Evolutionary conservation across 1,140 invertebrate genomes (phyloP).

Genomic region (Drosophila murphyi): DNA sequence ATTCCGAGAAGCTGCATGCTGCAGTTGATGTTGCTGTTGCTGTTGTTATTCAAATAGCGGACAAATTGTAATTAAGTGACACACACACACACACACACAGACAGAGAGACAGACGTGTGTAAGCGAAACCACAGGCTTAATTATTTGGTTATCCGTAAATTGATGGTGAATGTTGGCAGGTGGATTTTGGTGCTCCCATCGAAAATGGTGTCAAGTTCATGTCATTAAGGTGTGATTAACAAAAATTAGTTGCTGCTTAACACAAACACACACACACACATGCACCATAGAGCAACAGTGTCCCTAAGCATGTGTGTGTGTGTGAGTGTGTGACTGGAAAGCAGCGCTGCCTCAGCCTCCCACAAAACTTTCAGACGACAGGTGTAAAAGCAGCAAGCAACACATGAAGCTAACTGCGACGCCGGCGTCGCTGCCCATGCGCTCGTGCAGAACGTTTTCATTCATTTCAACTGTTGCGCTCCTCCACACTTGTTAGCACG

Average conservation of each 20-base stretch:
- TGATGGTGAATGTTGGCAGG: conserved; percentile 57
- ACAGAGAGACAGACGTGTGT: conserved; percentile 6
- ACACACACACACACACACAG: conserved; percentile 13
- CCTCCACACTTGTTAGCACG: conserved; percentile 77
- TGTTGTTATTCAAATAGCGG: conserved; percentile 32
- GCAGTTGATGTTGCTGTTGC: conserved; percentile 2
- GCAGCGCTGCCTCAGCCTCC: conserved; percentile 27
- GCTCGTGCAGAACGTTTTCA: conserved; percentile 53
- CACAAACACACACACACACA: conserved; percentile 24
- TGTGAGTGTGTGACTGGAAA: conserved; percentile 48
- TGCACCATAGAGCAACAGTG: conserved; percentile 55
- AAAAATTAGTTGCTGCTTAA: conserved; percentile 81
- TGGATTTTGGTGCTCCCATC: conserved; percentile 13
- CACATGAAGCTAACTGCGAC: conserved; percentile 56
- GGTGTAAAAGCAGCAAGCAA: conserved; percentile 66
- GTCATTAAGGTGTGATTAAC: conserved; percentile 82
- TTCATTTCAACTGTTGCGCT: conserved; percentile 77
- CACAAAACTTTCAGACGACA: conserved; percentile 26
- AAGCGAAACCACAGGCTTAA: conserved; percentile 11
- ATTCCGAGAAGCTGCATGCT: conserved; percentile 30
- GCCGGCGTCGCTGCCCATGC: conserved; percentile 33
- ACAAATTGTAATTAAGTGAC: conserved; percentile 71
- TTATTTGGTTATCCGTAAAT: conserved; percentile 57
- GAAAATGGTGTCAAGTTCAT: conserved; percentile 76
- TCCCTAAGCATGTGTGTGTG: conserved; percentile 22